Conservation (phyloP, 2,888 invertebrate species). For the Amiota minor region DNA sequence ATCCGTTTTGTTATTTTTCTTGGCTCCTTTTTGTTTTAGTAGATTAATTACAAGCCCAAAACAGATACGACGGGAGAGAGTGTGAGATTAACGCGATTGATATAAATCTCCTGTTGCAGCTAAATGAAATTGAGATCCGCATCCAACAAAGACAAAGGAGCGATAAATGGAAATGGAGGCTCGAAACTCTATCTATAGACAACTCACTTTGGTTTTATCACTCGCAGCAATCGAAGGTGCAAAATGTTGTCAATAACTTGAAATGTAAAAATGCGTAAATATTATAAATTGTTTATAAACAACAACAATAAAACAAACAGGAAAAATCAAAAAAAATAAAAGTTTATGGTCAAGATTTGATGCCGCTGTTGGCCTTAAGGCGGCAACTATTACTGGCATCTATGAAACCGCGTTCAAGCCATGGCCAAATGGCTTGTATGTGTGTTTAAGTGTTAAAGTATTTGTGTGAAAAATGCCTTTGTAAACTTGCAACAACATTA, state of each 20-base stretch:
- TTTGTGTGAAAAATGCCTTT: slow-evolving; percentile 16
- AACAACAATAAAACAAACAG: background rate
- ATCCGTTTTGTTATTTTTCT: slow-evolving; percentile 1
- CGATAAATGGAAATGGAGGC: too few relatives aligned
- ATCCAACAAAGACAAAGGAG: too few relatives aligned
- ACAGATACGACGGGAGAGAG: background rate
- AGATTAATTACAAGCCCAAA: slow-evolving; percentile 23
- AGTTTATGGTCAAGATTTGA: slow-evolving; percentile 52
- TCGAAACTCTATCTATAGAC: background rate
- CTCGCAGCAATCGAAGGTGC: slow-evolving; percentile 10
- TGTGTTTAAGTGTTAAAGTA: background rate
- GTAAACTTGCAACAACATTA: slow-evolving; percentile 5
- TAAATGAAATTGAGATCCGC: too few relatives aligned
- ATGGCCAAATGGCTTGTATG: slow-evolving; percentile 48
- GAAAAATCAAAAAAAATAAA: slow-evolving; percentile 32
- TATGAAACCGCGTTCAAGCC: slow-evolving; percentile 48
- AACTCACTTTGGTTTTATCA: background rate
- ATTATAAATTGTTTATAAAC: slow-evolving; percentile 26
- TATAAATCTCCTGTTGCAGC: background rate
- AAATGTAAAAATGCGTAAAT: slow-evolving; percentile 33
- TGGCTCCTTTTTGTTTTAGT: background rate
- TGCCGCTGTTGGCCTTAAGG: background rate
- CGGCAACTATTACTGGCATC: background rate
- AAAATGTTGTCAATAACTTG: slow-evolving; percentile 22
- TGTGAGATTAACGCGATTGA: slow-evolving; percentile 4